Base-by-base conservation (phyloP, 2,113 vertebrate species). In the Dasyornis broadbenti region DNA sequence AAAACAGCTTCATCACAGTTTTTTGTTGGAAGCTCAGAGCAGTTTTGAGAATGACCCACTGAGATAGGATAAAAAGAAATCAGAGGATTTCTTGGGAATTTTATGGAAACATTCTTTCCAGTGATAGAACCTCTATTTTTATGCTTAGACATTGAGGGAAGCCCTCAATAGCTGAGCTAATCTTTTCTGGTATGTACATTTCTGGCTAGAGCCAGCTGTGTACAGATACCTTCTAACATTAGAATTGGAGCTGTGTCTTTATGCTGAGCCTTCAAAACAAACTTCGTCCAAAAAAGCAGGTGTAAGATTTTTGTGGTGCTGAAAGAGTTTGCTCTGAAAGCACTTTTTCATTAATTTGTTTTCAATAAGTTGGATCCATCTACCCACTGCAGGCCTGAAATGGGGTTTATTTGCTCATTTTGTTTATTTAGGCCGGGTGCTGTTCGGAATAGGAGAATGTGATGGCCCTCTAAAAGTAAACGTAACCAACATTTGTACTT, bases 141-240 rank as follows among this genome's bases (percentile, higher is more conserved):
- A 68, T 83, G 20, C 49, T 28, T 60, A 33, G 69, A 17, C 31
- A 42, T 42, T 53, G 64, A 96, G 76, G 82, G 68, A 90, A 93
- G 24, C 79, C 53, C 64, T 81, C 49, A 57, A 31, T 61, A 78
- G 56, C 82, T 78, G 44, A 81, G 60, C 21, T 94, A 81, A 73
- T 92, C 30, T 86, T 54, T 71, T 33, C 56, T 85, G 86, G 81
- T 94, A 80, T 86, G 84, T 40, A 50, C 33, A 44, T 68, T 87
- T 86, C 88, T 93, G 68, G 8, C 63, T 82, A 44, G 11, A 94
- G 9, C n/a, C 39, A 28, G 57, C 26, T 89, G 47, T 53, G 31
- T 90, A 37, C 39, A 73, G 50, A 88, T 73, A 68, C 72, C 82
- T 85, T 31, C 90, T 92, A 91, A 95, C 85, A 81, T 86, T 94